phyloP scores from a whole-genome alignment of 2,888 invertebrate species.

The Eurytoma adleriae region DNA sequence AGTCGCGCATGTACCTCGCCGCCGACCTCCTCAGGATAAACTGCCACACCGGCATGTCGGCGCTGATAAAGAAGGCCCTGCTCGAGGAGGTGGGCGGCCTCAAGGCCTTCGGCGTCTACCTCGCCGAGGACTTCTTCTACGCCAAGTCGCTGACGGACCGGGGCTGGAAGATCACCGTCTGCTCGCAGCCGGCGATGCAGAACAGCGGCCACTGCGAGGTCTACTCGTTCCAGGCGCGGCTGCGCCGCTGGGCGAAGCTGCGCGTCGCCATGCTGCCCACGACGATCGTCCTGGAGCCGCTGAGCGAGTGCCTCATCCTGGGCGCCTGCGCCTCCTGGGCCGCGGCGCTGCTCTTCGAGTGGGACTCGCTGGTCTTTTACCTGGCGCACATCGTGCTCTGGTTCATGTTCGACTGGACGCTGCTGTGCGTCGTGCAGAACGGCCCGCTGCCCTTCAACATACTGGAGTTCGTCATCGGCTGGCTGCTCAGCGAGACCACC shows the following conservation, averaged over 20 bases:
- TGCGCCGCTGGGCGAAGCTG: slow-evolving; percentile 95
- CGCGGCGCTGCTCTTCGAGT: slow-evolving; percentile 87
- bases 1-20: slow-evolving; percentile 95
- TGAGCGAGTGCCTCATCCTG: slow-evolving; percentile 95
- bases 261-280: slow-evolving; percentile 97
- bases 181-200: slow-evolving; percentile 96
- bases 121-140: slow-evolving; percentile 99
- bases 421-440: slow-evolving; percentile 93
- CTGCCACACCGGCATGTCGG: slow-evolving; percentile 99
- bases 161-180: slow-evolving; percentile 94
- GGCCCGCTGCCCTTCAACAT: slow-evolving; percentile 95
- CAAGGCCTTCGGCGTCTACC: slow-evolving; percentile 92
- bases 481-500: slow-evolving; percentile 94
- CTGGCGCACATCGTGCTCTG: slow-evolving; percentile 94
- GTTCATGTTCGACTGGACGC: slow-evolving; percentile 97
- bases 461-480: slow-evolving; percentile 95
- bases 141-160: slow-evolving; percentile 91
- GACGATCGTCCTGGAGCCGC: slow-evolving; percentile 93
- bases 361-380: slow-evolving; percentile 94
- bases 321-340: slow-evolving; percentile 96
- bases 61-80: slow-evolving; percentile 91
- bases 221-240: slow-evolving; percentile 88
- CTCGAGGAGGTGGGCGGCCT: slow-evolving; percentile 96
- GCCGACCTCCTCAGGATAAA: slow-evolving; percentile 95
- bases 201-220: slow-evolving; percentile 94